Percentiles rank a stretch among this genome's conserved stretches.
phyloP scores from a whole-genome alignment of 92 coral and sea anemone species.

The Umimayanthus chanpuru region DNA sequence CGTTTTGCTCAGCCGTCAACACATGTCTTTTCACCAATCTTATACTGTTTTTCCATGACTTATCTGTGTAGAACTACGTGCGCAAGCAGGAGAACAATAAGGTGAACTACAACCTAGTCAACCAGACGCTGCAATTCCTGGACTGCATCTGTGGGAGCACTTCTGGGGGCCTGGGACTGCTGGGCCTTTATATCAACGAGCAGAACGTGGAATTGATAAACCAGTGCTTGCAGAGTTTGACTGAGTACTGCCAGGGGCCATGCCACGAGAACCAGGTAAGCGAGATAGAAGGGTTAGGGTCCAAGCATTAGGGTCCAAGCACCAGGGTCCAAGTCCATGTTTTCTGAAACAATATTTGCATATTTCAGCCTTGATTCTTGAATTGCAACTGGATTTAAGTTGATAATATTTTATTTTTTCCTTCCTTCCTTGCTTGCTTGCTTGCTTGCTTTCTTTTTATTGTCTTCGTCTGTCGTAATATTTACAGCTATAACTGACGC shows the following conservation, averaged over 20 bases:
- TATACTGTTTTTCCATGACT: background rate
- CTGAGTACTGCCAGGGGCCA: slow-evolving; percentile 99
- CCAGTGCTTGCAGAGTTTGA: slow-evolving; percentile 94
- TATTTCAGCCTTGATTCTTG: too few species aligned
- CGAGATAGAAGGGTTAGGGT: background rate
- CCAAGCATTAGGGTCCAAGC: too few species aligned
- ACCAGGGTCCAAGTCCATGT: too few species aligned
- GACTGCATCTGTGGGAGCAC: slow-evolving; percentile 99
- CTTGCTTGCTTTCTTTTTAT: too few species aligned
- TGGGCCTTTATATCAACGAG: slow-evolving; percentile 96
- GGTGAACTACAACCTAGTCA: slow-evolving; percentile 88
- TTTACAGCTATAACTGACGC: too few species aligned
- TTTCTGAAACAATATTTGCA: too few species aligned
- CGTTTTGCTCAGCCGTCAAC: background rate
- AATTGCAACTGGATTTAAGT: too few species aligned
- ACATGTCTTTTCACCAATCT: background rate
- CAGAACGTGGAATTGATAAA: slow-evolving; percentile 90
- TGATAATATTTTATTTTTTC: too few species aligned
- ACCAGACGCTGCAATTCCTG: slow-evolving; percentile 94
- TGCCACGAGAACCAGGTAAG: slow-evolving; percentile 96
- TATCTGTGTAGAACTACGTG: slow-evolving; percentile 76
- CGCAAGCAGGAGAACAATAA: slow-evolving; percentile 97
- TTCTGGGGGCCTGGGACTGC: slow-evolving; percentile 95
- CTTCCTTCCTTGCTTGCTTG: too few species aligned
- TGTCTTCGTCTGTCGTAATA: too few species aligned